phyloP scores from a whole-genome alignment of 1,140 invertebrate species.

The Procambarus clarkii region DNA sequence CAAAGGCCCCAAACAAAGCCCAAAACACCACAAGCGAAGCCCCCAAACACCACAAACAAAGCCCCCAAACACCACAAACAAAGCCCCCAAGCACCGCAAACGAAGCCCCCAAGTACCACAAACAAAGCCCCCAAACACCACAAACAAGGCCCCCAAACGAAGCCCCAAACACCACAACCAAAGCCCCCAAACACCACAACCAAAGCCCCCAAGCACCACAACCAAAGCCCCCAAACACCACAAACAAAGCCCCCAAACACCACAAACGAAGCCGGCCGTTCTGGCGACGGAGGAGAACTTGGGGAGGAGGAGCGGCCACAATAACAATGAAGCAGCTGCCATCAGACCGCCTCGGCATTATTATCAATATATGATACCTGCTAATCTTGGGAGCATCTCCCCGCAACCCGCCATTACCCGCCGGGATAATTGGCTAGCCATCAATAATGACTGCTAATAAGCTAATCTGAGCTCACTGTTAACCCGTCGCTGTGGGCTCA shows the following conservation, averaged over 20 bases:
- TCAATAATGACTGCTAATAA: constrained; percentile 1
- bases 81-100: background rate
- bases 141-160: no score
- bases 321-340: background rate
- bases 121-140: no score
- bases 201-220: no score
- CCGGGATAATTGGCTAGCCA: background rate
- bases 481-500: background rate
- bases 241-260: background rate
- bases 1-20: no score
- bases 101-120: no score
- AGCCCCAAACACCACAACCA: no score
- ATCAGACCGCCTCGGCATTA: background rate
- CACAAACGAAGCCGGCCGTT: background rate
- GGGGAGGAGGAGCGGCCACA: background rate
- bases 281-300: background rate
- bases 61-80: no score
- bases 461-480: constrained; percentile 11
- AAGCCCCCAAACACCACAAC: no score
- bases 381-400: background rate
- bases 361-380: constrained; percentile 11
- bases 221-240: background rate
- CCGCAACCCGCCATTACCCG: background rate
- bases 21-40: no score
- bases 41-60: no score